Evolutionary conservation across 1,140 invertebrate genomes (phyloP), one percentile per base, ranked within the genome.

Genomic region (Temnothorax longispinosus): DNA sequence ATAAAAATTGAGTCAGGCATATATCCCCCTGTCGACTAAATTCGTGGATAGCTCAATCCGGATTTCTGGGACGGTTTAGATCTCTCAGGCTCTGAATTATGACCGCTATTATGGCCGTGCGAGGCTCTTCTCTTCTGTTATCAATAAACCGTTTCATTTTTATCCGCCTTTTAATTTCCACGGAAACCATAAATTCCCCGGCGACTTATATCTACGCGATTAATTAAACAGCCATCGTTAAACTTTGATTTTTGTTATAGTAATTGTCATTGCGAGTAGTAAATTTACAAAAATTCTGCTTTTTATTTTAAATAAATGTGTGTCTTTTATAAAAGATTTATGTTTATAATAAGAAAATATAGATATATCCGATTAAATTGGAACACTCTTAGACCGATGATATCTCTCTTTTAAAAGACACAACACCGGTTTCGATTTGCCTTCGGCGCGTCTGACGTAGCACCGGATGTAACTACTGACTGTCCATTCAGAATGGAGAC

Each of bases 401-500:
- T 47, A 76, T 47, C 35, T 15, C 8, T 32, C 84, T 89, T 89
- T 87, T 72, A 77, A 87, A 85, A 90, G 80, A 56, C 76, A 72
- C 72, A 35, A 32, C 41, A 75, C 35, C 80, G 87, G 72, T 71
- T 85, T 90, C 88, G 88, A 56, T 69, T 69, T 56, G 77, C 77
- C 50, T 80, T 89, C 87, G 84, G 82, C 87, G 82, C 85, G 88
- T 89, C 88, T 90, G 88, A 90, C 88, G 88, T 76, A 72, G 88
- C 77, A 89, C 84, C 74, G 84, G 88, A 88, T 87, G 58, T 85
- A 85, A 89, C 88, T 89, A 89, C 88, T 89, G 88, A 89, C 84
- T 90, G 67, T 85, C 56, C 77, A 81, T 81, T 81, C 78, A 81
- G 47, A 69, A 65, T 41, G 50, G 65, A 54, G 78, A 71, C 32